phyloP scores from a whole-genome alignment of 53 echinoderm and acorn worm genomes.

The Echinometra lucunter region DNA sequence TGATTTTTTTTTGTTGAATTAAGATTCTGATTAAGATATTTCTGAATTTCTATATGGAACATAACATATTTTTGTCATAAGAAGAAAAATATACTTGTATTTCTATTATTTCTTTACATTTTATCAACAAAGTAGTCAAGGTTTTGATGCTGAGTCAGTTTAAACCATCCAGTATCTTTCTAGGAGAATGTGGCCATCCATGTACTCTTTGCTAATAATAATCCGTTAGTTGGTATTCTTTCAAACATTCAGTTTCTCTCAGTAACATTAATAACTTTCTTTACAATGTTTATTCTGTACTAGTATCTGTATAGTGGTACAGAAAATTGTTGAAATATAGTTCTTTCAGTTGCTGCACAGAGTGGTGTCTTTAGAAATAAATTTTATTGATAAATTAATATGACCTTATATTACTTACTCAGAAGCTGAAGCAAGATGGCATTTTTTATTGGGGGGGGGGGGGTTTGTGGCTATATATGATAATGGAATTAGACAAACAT shows the following conservation, averaged over 20 bases:
- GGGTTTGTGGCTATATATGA: neutral
- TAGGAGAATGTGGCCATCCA: neutral
- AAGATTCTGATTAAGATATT: neutral
- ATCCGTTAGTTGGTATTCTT: neutral
- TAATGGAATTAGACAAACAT: neutral
- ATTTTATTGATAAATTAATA: neutral
- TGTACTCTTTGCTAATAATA: neutral
- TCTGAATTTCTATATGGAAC: neutral
- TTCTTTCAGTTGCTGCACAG: conserved; percentile 30
- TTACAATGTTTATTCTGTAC: neutral
- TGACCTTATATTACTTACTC: neutral
- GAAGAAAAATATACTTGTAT: neutral
- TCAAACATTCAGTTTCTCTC: neutral
- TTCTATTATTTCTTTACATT: neutral
- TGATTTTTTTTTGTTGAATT: neutral
- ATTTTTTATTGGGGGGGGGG: neutral
- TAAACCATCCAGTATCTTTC: neutral
- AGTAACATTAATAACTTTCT: neutral
- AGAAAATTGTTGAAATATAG: neutral
- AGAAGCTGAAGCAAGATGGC: neutral
- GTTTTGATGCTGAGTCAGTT: neutral
- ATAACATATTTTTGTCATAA: neutral
- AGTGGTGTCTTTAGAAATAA: neutral
- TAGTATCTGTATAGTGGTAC: no score
- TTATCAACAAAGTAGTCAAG: neutral